Evolutionary conservation across 2,113 vertebrate genomes (phyloP), one percentile per base, ranked within the genome.

Genomic region (Acinonyx jubatus): DNA sequence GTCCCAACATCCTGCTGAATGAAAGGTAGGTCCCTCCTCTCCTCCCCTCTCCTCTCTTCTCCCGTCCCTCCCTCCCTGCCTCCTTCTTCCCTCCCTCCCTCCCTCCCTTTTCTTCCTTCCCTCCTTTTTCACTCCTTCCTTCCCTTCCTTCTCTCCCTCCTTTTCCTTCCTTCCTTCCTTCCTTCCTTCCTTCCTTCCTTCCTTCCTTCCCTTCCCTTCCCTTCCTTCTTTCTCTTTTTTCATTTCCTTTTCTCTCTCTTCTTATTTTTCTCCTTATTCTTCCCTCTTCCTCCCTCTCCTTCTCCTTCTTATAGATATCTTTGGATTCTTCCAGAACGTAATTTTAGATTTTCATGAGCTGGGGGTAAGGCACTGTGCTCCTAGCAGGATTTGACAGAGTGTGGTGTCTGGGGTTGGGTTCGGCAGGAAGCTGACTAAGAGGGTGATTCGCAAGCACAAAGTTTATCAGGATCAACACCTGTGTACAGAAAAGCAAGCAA

Each of bases 21-120:
- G 41, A 68, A 2, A 2, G 41, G 4, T 25, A 9, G 45, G 19
- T 50, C 7, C 2, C 27, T 7, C 9, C 25, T 6, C 29, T 16
- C 1, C 14, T 76, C 45, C 10, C 19, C 15, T 25, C 27, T 10
- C 9, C 13, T 66, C 5, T 5, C 31, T 16, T 66, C 29, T 5
- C 31, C 15, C 13, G 5, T 66, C 29, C 5, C 36, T 38, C 36
- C 36, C 36, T 38, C 36, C 36, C 36, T 38, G 3, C 36, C 36
- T 38, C 36, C 36, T 38, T 38, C 36, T 38, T 13, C 31, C 29
- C 27, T 12, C 1, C 29, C 1, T 12, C 31, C 3, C 3, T 18
- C 18, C 16, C 6, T 18, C 1, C 33, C 3, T 16, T 18, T 5
- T 9, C 12, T 5, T 29, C 68, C 69, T 1, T 9, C 9, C 33